Percentiles rank a stretch among this genome's conserved stretches.
phyloP scores from a whole-genome alignment of 2,797 vertebrate genomes.

The Tinamus major region DNA sequence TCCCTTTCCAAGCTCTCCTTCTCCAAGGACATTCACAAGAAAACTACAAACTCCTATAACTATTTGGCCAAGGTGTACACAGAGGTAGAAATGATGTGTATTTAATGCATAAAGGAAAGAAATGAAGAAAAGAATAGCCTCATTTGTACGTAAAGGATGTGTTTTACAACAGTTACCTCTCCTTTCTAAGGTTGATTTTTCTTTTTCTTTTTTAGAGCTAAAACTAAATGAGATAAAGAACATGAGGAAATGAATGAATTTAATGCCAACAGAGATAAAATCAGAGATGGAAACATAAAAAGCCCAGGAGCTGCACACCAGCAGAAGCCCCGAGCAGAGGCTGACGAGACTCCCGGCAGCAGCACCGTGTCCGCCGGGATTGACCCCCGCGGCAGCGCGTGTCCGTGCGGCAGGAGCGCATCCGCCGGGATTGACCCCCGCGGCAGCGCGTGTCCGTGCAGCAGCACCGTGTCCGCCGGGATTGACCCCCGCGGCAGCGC shows the following conservation, averaged over 20 bases:
- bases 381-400: constrained; percentile 54
- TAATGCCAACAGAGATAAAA: not conserved
- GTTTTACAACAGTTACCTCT: fast-evolving
- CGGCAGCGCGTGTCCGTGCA: constrained; percentile 27
- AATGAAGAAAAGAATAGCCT: not conserved
- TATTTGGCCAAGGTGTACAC: not conserved
- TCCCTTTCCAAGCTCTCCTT: not conserved
- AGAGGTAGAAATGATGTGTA: not conserved
- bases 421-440: constrained; percentile 54
- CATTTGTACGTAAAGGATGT: not conserved
- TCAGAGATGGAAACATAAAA: constrained; percentile 30
- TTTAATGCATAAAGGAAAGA: not conserved
- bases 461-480: constrained; percentile 5
- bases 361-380: constrained; percentile 25
- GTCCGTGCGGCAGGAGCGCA: not conserved
- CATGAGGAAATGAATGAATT: not conserved
- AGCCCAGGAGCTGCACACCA: constrained; percentile 47
- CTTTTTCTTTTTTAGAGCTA: not conserved
- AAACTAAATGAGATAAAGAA: constrained; percentile 23
- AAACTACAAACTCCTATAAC: not conserved
- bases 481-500: too few relatives aligned
- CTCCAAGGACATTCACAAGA: not conserved
- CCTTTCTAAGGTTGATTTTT: not conserved
- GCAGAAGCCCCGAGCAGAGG: constrained; percentile 52
- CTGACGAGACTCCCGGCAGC: constrained; percentile 37